Percentiles rank a stretch among this genome's conserved stretches.
These are phyloP conservation scores for Prietella phreatophila DNA, from an alignment of 2,113 vertebrate genomes.

Conservation along the genomic window DNA sequence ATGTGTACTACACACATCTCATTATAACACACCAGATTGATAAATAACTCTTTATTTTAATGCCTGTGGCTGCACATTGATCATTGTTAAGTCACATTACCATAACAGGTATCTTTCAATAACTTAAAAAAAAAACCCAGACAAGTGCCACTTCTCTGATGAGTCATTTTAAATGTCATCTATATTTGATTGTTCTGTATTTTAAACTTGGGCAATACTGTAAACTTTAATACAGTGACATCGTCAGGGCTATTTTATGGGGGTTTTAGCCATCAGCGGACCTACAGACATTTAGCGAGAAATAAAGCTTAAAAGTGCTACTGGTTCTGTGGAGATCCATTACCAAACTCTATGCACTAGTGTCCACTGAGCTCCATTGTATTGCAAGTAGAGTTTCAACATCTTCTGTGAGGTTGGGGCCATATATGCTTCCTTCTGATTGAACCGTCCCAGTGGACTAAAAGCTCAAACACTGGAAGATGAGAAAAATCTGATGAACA, in stretches of 20 bases:
- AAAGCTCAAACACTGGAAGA: background rate
- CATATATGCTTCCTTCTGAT: conserved; percentile 4
- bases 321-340: background rate
- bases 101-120: background rate
- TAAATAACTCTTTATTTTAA: background rate
- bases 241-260: too few species aligned
- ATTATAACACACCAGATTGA: background rate
- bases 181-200: background rate
- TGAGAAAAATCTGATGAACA: conserved; percentile 9
- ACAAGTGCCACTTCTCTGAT: background rate
- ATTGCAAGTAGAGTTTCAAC: background rate
- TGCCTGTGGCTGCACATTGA: background rate
- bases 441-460: background rate
- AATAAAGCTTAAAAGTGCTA: background rate
- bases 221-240: too few species aligned
- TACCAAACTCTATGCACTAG: background rate
- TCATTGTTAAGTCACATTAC: background rate
- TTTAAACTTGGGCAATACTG: background rate
- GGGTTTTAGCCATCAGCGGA: too few species aligned
- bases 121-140: background rate
- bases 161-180: background rate
- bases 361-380: background rate
- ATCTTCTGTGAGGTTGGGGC: conserved; percentile 2
- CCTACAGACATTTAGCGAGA: background rate
- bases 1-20: background rate